Base-by-base conservation (phyloP, 2,113 vertebrate genomes). In the Cromileptes altivelis region DNA sequence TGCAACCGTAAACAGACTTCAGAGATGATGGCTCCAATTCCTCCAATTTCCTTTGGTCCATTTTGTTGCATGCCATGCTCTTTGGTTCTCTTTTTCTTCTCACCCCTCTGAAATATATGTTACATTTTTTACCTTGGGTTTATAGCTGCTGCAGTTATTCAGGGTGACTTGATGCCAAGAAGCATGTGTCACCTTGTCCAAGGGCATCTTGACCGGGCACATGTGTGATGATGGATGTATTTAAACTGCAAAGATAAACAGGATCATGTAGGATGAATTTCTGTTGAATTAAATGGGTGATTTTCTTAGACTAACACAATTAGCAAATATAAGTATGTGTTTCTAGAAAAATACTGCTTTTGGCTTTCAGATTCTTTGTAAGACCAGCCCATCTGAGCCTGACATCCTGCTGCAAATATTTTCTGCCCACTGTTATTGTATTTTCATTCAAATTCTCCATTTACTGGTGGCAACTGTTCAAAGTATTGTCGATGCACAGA, bases 141-240 rank as follows among this genome's bases (percentile, higher is more conserved):
- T 50, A 47, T 21, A 57, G 19, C 33, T 23, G 64, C 53, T 53
- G 69, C 52, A 63, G 65, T 50, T 65, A 18, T 58, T 10, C 11
- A 27, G 19, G 21, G 57, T 2, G 4, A 25, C 11, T n/a, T 2
- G 18, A 17, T n/a, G 25, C 37, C 21, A 10, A 30, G 21, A 56
- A 60, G n/a, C 11, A 42, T 4, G 4, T 12, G 3, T 60, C 56
- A 84, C 56, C 78, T 83, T 81, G 72, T 21, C 81, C 53, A 78
- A 81, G 85, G 74, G 25, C 72, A 53, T 65, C 52, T 50, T 52
- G 17, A 70, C 23, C 60, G 17, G 23, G 40, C 42, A 50, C 40
- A 23, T 18, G 14, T 7, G 3, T 8, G 4, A 27, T 78, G 60
- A 82, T 64, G 52, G 69, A 50, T 83, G 62, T 45, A 11, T 62